Evolutionary conservation across 2,113 vertebrate species (phyloP).

Genomic region (Lycocorax pyrrhopterus): DNA sequence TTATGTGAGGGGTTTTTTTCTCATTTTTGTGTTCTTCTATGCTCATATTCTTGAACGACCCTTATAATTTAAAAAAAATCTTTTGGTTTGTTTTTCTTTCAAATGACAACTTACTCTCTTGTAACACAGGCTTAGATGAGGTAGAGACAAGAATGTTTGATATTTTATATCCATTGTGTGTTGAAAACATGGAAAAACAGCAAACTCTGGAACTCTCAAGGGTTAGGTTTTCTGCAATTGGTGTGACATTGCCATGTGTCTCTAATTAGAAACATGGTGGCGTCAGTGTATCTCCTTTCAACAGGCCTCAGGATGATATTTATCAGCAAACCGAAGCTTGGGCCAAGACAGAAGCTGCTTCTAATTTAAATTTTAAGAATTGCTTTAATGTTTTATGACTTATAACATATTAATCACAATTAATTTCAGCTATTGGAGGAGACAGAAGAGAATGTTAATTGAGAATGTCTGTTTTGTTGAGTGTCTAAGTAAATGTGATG

Average conservation of each 20-base stretch:
- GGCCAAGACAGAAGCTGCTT: slow-evolving; percentile 67
- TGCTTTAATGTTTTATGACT: slow-evolving; percentile 62
- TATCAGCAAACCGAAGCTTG: slow-evolving; percentile 55
- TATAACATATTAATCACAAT: slow-evolving; percentile 65
- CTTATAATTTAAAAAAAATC: background rate
- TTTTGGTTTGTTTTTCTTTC: slow-evolving; percentile 44
- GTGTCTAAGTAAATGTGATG: background rate
- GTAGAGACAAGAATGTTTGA: slow-evolving; percentile 29
- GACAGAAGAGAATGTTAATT: slow-evolving; percentile 54
- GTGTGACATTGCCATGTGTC: slow-evolving; percentile 58
- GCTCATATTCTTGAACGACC: background rate
- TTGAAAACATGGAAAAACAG: slow-evolving; percentile 32
- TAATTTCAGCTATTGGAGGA: slow-evolving; percentile 62
- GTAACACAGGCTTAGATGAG: slow-evolving; percentile 17
- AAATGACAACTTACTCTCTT: background rate
- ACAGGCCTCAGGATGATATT: slow-evolving; percentile 55
- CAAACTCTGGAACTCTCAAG: slow-evolving; percentile 38
- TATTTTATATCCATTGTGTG: slow-evolving; percentile 51
- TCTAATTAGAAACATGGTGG: slow-evolving; percentile 57
- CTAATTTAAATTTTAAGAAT: slow-evolving; percentile 68
- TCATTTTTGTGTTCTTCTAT: background rate
- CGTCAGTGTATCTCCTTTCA: slow-evolving; percentile 66
- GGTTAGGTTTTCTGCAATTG: slow-evolving; percentile 36
- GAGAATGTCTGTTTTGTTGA: background rate
- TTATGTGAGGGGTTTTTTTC: background rate